phyloP scores from a whole-genome alignment of 2,797 vertebrate species.

The Choloepus didactylus region DNA sequence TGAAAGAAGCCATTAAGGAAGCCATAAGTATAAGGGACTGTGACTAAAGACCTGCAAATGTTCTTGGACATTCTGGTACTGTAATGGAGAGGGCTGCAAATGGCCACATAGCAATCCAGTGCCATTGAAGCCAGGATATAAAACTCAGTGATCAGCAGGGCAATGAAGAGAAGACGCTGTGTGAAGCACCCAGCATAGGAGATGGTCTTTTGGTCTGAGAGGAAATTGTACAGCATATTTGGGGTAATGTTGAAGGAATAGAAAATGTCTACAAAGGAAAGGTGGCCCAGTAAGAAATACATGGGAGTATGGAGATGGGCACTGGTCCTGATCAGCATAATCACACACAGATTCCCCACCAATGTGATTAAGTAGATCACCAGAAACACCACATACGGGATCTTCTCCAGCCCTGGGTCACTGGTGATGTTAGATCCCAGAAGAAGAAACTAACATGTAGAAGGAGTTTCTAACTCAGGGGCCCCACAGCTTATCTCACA shows the following conservation, averaged over 20 bases:
- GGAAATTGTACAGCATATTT: constrained; percentile 72
- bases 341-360: constrained; percentile 75
- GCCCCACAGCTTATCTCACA: too few species aligned
- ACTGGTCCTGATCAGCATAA: constrained; percentile 68
- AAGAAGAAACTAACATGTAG: too few species aligned
- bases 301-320: constrained; percentile 79
- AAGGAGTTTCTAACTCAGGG: too few species aligned
- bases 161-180: constrained; percentile 80
- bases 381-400: constrained; percentile 71
- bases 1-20: constrained; percentile 78
- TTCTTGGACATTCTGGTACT: constrained; percentile 75
- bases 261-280: constrained; percentile 82
- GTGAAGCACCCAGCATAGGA: constrained; percentile 79
- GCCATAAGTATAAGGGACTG: constrained; percentile 60
- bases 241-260: constrained; percentile 79
- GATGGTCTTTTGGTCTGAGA: constrained; percentile 73
- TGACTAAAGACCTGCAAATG: constrained; percentile 62
- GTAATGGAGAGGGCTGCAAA: constrained; percentile 79
- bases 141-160: constrained; percentile 78
- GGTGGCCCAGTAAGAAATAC: constrained; percentile 84
- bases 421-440: background rate
- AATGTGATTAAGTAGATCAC: constrained; percentile 60
- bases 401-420: background rate
- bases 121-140: constrained; percentile 82
- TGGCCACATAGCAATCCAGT: constrained; percentile 57